Evolutionary conservation across 2,888 invertebrate species (phyloP), one percentile per base, ranked within the genome.

Genomic region (Caenorhabditis doughertyi): DNA sequence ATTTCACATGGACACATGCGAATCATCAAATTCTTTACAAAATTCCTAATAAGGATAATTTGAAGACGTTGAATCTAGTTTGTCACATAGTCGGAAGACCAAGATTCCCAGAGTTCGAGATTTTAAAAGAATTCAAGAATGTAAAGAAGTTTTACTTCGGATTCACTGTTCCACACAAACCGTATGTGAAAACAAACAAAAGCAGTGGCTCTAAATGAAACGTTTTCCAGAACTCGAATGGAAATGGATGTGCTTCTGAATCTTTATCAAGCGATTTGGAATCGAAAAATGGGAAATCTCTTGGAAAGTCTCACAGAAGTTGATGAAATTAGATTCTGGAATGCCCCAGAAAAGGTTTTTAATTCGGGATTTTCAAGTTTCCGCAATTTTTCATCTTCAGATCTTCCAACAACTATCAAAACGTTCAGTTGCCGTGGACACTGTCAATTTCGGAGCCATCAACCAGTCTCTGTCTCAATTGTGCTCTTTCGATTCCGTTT

Each of bases 401-500:
- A 44, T 84, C 13, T 85, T 85, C 56, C 68, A 73, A 18, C 65
- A 62, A 23, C 79, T 84, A 32, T 58, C 70, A 7, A 76, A 68
- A 32, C 58, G 60, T n/a, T 7, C 27, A 9, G 5, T 73, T 2
- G 5, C 49, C 13, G 23, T 72, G 27, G 71, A 84, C 3, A 79
- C 81, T 2, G 16, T 85, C 11, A 83, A 79, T 42, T 81, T 84
- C 39, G 85, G 85, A 0, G 18, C 32, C 3, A 7, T 85, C 0
- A 62, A 65, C 2, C 85, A 85, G 35, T 70, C 71, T 18, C 47
- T 83, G 9, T 42, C 29, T 1, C 49, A 42, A 55, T 49, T 84
- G n/a, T 85, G 85, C 65, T 85, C 85, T 11, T 67, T 85, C n/a
- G 85, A 85, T 39, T 84, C 84, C 21, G 32, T 85, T 16, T 51